Evolutionary conservation across 2,113 vertebrate genomes (phyloP).

Genomic region (Glaucidium brasilianum): DNA sequence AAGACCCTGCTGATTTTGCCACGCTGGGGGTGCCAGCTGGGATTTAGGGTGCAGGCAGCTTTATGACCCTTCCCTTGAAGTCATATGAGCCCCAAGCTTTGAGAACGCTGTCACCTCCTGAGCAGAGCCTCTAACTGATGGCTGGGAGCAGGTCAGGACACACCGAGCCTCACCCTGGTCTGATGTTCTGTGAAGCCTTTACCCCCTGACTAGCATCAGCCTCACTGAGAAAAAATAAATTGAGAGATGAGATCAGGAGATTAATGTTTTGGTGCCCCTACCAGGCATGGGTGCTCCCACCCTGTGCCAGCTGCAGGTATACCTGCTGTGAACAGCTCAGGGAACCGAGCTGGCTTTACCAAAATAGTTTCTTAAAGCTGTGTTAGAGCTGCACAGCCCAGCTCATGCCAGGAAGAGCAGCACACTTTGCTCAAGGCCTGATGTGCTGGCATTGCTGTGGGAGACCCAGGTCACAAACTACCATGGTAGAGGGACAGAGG

Average conservation of each 20-base stretch:
- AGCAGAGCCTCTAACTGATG: neutral
- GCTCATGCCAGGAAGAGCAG: neutral
- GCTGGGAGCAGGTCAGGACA: neutral
- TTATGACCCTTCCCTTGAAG: neutral
- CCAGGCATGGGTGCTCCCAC: neutral
- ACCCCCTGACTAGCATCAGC: neutral
- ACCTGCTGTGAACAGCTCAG: neutral
- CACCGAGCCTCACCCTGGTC: accelerated
- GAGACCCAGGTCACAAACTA: neutral
- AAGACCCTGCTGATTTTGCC: neutral
- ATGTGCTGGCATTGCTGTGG: accelerated
- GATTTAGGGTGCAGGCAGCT: neutral
- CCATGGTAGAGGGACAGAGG: neutral
- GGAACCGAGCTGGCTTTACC: neutral
- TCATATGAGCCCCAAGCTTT: neutral
- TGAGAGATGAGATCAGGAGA: neutral
- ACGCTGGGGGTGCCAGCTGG: accelerated
- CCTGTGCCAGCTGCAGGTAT: accelerated
- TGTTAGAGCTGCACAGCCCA: neutral
- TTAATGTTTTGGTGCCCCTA: neutral
- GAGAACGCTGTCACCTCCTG: neutral
- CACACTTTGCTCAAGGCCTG: neutral
- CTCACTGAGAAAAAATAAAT: neutral
- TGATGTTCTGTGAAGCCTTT: neutral
- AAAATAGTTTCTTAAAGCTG: neutral